Evolutionary conservation across 2,888 invertebrate genomes (phyloP).

Genomic region (Acanthoscelides obtectus): DNA sequence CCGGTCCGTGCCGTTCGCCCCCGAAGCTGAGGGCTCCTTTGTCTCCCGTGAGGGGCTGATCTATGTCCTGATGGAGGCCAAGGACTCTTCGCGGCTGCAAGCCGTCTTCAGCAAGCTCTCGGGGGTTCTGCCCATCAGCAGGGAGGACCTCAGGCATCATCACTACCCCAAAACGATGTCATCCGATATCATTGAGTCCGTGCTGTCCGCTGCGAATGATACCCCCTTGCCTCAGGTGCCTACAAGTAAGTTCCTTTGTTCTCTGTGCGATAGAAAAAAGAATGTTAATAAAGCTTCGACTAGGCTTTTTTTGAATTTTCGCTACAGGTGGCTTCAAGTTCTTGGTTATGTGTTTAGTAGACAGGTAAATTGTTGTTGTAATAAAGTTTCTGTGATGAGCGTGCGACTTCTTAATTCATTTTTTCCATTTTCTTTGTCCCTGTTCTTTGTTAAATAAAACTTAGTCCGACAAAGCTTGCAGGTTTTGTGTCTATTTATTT

Average conservation of each 20-base stretch:
- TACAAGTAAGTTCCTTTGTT: constrained; percentile 34
- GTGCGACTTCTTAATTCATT: too few species aligned
- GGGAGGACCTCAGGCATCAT: constrained; percentile 33
- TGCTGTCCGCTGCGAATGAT: constrained; percentile 32
- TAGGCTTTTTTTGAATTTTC: too few species aligned
- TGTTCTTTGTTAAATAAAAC: too few species aligned
- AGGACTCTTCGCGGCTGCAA: constrained; percentile 35
- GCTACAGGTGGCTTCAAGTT: too few species aligned
- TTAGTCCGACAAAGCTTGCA: too few species aligned
- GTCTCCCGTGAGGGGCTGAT: neutral
- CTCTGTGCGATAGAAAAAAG: too few species aligned
- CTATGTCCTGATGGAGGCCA: constrained; percentile 19
- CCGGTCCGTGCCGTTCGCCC: neutral
- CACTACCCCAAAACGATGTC: constrained; percentile 38
- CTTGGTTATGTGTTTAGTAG: too few species aligned
- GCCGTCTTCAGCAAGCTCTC: constrained; percentile 41
- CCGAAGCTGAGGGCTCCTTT: neutral
- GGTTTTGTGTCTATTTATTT: too few species aligned
- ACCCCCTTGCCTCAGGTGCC: constrained; percentile 36
- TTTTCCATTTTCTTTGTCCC: too few species aligned
- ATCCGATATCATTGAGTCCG: constrained; percentile 42
- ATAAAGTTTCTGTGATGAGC: too few species aligned
- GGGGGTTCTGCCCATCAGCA: constrained; percentile 36
- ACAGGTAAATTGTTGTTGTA: too few species aligned
- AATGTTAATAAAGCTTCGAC: too few species aligned